Percentiles rank a stretch among this genome's conserved stretches.
phyloP scores from a whole-genome alignment of 2,888 invertebrate genomes.

The Trisateles emortualis region DNA sequence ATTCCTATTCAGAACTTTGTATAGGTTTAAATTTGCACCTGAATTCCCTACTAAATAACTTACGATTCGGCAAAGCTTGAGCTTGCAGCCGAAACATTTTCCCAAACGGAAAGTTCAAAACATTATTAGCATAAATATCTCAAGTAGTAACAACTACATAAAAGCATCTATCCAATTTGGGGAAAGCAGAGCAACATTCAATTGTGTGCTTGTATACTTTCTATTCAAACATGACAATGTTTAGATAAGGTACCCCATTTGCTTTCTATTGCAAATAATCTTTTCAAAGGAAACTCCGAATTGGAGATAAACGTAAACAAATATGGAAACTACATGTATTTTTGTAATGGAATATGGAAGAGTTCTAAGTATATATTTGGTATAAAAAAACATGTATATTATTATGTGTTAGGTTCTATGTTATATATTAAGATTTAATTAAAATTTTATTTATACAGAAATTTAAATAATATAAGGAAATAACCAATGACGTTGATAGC shows the following conservation, averaged over 20 bases:
- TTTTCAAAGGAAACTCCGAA: slow-evolving; percentile 59
- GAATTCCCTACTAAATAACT: background rate
- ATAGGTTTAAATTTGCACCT: too few species aligned
- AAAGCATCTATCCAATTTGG: slow-evolving; percentile 49
- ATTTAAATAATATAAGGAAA: too few species aligned
- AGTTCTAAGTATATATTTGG: slow-evolving; percentile 11
- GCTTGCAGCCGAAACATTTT: slow-evolving; percentile 9
- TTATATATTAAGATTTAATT: background rate
- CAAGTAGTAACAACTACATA: slow-evolving; percentile 23
- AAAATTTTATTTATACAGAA: background rate
- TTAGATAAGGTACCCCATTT: slow-evolving; percentile 68
- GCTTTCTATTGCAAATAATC: slow-evolving; percentile 68
- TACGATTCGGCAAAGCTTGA: background rate
- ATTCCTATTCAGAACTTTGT: too few species aligned
- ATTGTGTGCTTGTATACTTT: slow-evolving; percentile 34
- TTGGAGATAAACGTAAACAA: slow-evolving; percentile 49
- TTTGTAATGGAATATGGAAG: slow-evolving; percentile 29
- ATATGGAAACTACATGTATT: slow-evolving; percentile 43
- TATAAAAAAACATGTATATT: background rate
- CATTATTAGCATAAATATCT: slow-evolving; percentile 46
- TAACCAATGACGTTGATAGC: too few species aligned
- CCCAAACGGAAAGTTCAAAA: slow-evolving; percentile 15
- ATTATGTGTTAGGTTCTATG: too few species aligned
- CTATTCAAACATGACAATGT: slow-evolving; percentile 56
- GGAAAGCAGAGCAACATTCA: slow-evolving; percentile 39